These are phyloP conservation scores for Misgurnus mizolepis DNA, from an alignment of 2,113 vertebrate species.

Conservation along the genomic window DNA sequence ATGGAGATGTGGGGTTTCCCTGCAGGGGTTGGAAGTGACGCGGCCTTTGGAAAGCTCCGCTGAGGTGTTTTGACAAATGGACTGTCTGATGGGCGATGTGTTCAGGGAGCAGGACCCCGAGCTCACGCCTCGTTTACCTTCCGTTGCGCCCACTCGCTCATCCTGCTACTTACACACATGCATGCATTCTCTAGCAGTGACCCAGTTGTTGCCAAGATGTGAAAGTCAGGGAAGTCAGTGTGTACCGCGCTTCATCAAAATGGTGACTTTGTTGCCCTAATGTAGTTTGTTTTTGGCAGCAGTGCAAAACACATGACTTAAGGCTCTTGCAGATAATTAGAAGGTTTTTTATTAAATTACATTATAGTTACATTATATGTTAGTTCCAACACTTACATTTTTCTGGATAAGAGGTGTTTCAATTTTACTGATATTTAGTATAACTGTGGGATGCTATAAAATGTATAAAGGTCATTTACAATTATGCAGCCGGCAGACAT, in stretches of 20 bases:
- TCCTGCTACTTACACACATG: slow-evolving; percentile 57
- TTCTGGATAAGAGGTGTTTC: no score
- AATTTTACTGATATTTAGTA: no score
- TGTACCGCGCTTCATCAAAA: slow-evolving; percentile 26
- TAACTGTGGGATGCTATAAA: no score
- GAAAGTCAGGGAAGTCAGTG: slow-evolving; percentile 37
- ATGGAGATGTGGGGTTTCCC: slow-evolving; percentile 66
- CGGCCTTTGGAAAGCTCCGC: slow-evolving; percentile 64
- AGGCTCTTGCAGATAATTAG: slow-evolving; percentile 12
- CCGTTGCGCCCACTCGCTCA: slow-evolving; percentile 72
- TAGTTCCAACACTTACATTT: no score
- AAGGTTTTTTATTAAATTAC: neutral
- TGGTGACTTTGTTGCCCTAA: slow-evolving; percentile 5
- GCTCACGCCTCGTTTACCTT: slow-evolving; percentile 78
- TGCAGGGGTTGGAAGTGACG: slow-evolving; percentile 72
- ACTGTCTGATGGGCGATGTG: slow-evolving; percentile 70
- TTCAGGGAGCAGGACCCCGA: slow-evolving; percentile 65
- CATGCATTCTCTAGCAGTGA: slow-evolving; percentile 34
- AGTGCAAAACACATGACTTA: neutral
- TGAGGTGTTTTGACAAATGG: slow-evolving; percentile 77
- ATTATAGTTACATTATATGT: no score
- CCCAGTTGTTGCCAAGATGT: slow-evolving; percentile 30
- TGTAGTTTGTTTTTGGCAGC: slow-evolving; percentile 20
- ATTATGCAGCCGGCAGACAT: no score
- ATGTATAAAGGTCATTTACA: no score